Base-by-base conservation (phyloP, 2,888 invertebrate species). In the Dryomyza anilis region DNA sequence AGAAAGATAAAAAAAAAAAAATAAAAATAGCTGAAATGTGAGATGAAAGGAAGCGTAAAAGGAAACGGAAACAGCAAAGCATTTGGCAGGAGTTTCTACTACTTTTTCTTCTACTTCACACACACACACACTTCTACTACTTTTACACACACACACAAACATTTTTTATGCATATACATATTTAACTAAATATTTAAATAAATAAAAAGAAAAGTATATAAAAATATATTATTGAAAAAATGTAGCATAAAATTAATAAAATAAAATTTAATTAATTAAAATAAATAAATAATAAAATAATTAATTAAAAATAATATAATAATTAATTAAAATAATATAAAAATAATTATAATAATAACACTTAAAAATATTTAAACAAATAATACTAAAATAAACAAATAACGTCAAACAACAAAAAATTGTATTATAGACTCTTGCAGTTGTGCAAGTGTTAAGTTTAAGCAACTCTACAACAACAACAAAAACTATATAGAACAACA, bases 131-230 rank as follows among this genome's bases (percentile, higher is more conserved):
- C 36, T 58, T 58, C 39, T 45, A 43, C 27, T 58, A 39, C 33
- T 55, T 65, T 58, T 57, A 53, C 19, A 63, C n/a, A n/a, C n/a
- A n/a, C n/a, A n/a, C n/a, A n/a, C n/a, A n/a, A n/a, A n/a, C n/a
- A 53, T 43, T 39, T 52, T 67, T 67, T 66, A 64, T 64, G 60
- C 63, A 64, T 64, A 60, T 68, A 65, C 65, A 65, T 63, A 67
- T 64, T 65, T 67, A 63, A 53, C 65, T 67, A 65, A 58, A 65
- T 66, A 69, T 69, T 63, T 60, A 63, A 55, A 62, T 59, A 60
- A 53, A 66, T 62, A 36, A 62, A 66, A 66, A 45, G 64, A 53
- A 55, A 55, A 55, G 55, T 55, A 55, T 55, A 55, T 55, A 36
- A 55, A n/a, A 12, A 55, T 55, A 55, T 55, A 55, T 55, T 55